Base-by-base conservation (phyloP, 2,888 invertebrate genomes). In the Lottia scabra region DNA sequence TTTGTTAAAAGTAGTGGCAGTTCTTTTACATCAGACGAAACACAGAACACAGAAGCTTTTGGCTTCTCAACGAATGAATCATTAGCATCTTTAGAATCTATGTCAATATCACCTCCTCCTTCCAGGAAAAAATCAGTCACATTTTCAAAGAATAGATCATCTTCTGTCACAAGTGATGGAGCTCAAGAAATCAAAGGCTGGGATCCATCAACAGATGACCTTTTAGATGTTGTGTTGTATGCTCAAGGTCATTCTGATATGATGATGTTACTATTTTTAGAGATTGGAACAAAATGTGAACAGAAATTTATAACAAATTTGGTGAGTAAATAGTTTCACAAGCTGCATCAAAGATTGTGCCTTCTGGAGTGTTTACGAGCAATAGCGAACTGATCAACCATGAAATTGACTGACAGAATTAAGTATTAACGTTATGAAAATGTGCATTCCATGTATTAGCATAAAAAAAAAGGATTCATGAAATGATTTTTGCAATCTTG, bases 191-290 rank as follows among this genome's bases (percentile, higher is more conserved):
- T 15, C 23, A 23, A 56, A 23, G 56, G 19, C 12, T 82, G 82
- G 82, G 75, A 70, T 15, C 77, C 83, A 10, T 78, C 75, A 38
- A 73, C 75, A 73, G 80, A 82, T 26, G 78, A 79, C 12, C 73
- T 84, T 12, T 75, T 80, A 67, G 82, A 83, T 56, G 70, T 85
- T 44, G 82, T 80, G 23, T 67, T 87, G 68, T 87, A 86, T 73
- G 79, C 84, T 23, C 86, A 86, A 74, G 82, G 85, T 70, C 84
- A 85, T 65, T 83, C 85, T 8, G 86, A 86, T 70, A 84, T 84
- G 19, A 78, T 85, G 63, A 77, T 86, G 16, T 63, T 85, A 38
- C 68, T 87, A 63, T 70, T 87, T 56, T 75, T 87, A 75, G 83
- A 83, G 16, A 76, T 78, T 48, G 78, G 73, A 15, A 74, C 77